Conservation (phyloP, 1,140 invertebrate genomes). For the Tetraneura akinire region DNA sequence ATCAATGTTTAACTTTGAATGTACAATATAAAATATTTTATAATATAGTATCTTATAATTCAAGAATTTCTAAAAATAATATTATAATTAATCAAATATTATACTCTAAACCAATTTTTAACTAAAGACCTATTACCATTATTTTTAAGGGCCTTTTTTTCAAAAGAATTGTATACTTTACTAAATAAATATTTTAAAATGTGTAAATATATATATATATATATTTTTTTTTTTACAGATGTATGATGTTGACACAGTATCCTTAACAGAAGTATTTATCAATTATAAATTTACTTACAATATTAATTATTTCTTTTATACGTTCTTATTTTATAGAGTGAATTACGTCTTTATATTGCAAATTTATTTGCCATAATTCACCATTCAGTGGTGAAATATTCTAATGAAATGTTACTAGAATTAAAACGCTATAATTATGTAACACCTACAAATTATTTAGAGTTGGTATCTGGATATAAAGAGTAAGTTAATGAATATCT, state of each 20-base stretch:
- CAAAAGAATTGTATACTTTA: too few species aligned
- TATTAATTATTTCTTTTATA: background rate
- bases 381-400: constrained; percentile 71
- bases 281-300: background rate
- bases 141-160: too few species aligned
- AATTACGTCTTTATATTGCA: constrained; percentile 52
- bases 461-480: constrained; percentile 80
- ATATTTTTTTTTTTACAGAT: background rate
- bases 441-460: constrained; percentile 81
- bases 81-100: too few species aligned
- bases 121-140: too few species aligned
- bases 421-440: constrained; percentile 83
- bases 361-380: constrained; percentile 76
- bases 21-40: too few species aligned
- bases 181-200: too few species aligned
- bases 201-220: too few species aligned
- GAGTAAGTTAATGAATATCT: constrained; percentile 61
- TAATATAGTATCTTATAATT: too few species aligned
- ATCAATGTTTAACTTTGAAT: too few species aligned
- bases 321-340: constrained; percentile 49
- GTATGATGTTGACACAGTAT: background rate
- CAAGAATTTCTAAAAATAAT: too few species aligned
- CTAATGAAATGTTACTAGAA: constrained; percentile 71
- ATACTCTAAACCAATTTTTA: too few species aligned
- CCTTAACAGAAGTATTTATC: constrained; percentile 4